phyloP scores from a whole-genome alignment of 2,888 invertebrate species.

The Argyresthia albistria region DNA sequence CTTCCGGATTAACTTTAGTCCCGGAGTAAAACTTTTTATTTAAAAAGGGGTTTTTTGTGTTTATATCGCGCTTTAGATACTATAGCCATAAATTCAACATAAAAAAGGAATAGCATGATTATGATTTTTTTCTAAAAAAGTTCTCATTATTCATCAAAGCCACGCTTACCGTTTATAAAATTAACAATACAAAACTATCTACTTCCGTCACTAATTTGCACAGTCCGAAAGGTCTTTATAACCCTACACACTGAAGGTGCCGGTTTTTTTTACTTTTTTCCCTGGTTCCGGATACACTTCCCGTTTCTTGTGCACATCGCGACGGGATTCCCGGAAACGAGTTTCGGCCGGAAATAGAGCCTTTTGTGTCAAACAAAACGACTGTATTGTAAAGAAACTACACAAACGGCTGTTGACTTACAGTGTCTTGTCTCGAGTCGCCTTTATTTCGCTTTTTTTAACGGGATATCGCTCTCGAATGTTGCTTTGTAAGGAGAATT shows the following conservation, averaged over 20 bases:
- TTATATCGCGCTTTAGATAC: no score
- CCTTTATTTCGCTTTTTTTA: constrained; percentile 20
- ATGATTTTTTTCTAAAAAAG: no score
- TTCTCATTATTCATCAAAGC: no score
- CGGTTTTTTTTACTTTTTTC: constrained; percentile 32
- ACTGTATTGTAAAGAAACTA: background rate
- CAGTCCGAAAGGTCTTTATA: constrained; percentile 12
- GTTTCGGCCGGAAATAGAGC: constrained; percentile 54
- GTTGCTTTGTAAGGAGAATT: constrained; percentile 26
- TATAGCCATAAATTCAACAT: no score
- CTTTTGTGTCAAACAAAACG: constrained; percentile 61
- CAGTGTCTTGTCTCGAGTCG: background rate
- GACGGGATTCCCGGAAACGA: constrained; percentile 62
- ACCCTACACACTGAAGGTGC: constrained; percentile 32
- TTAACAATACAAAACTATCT: background rate
- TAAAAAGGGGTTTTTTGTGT: no score
- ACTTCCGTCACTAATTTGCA: constrained; percentile 3
- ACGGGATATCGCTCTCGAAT: constrained; percentile 27
- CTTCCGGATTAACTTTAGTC: no score
- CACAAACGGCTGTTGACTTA: constrained; percentile 47
- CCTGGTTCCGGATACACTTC: constrained; percentile 67
- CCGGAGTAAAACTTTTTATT: no score
- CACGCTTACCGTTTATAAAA: background rate
- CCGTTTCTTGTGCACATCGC: constrained; percentile 62
- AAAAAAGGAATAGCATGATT: no score